Evolutionary conservation across 1,140 invertebrate genomes (phyloP), one percentile per base, ranked within the genome.

Genomic region (Trichogramma pretiosum): DNA sequence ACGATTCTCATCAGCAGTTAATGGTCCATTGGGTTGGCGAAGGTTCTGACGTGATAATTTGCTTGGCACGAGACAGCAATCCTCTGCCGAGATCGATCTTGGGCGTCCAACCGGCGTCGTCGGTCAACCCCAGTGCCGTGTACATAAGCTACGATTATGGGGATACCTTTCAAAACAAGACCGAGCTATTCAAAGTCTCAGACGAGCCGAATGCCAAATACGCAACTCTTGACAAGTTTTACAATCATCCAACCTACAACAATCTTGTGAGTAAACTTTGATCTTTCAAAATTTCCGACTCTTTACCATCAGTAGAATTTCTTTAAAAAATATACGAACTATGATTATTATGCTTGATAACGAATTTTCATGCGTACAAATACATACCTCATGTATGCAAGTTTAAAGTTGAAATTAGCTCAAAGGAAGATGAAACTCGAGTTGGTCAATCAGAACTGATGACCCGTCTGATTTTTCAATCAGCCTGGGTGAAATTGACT

Each of bases 11-110:
- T 65, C 85, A 87, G 55, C 87, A 89, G 61, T 66, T 93, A 55
- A 85, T 91, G 75, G 87, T 93, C 1, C 84, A 91, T 68, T 93
- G 90, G 89, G 86, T 89, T 22, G 88, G 89, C 19, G 82, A 87
- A 61, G 80, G 79, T 16, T 88, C 85, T 34, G 79, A 87, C 67
- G 86, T 92, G 10, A 87, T 93, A 48, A 83, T 93, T 45, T 92
- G 88, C 56, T 68, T 93, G 38, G 87, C 89, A 2, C 75, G 82
- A 60, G 83, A 89, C 61, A 79, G 78, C 14, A 68, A 69, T 40
- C 73, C 72, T 14, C 58, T 66, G 14, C 58, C 64, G 7, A 46
- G 59, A 9, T 54, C 53, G 9, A 54, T 56, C 22, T 52, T 51
- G 41, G 30, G 46, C 8, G 56, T 59, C 37, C 71, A 70, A 54